phyloP scores from a whole-genome alignment of 2,797 vertebrate species.

The Spheniscus humboldti region DNA sequence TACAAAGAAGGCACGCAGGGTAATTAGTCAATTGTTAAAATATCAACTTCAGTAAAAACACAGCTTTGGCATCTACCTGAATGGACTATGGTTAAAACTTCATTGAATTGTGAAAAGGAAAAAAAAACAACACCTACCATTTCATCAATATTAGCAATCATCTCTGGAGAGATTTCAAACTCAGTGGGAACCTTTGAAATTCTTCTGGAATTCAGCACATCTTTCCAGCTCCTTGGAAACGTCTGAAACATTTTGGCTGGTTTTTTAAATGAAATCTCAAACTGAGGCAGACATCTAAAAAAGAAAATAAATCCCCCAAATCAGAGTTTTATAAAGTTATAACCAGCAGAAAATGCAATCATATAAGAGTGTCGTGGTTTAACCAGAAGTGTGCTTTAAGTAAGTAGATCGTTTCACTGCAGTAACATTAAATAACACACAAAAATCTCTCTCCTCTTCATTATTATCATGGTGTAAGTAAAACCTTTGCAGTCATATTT shows the following conservation, averaged over 20 bases:
- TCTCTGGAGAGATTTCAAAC: background rate
- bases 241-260: background rate
- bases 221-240: background rate
- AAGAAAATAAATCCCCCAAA: background rate
- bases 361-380: background rate
- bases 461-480: background rate
- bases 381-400: background rate
- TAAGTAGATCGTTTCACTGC: background rate
- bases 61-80: background rate
- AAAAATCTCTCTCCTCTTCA: background rate
- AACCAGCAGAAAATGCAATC: background rate
- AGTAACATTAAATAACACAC: background rate
- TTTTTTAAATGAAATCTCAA: background rate
- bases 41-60: background rate
- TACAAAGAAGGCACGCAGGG: background rate
- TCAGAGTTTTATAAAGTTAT: background rate
- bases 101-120: background rate
- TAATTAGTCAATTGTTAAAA: background rate
- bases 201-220: background rate
- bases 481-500: background rate
- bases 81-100: background rate
- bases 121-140: background rate
- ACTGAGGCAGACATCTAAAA: background rate
- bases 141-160: background rate
- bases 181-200: background rate